A percentile compares a stretch with the other conserved stretches of the same genome.
phyloP scores from a whole-genome alignment of 2,888 invertebrate genomes.

The Mycalesis mineus region DNA sequence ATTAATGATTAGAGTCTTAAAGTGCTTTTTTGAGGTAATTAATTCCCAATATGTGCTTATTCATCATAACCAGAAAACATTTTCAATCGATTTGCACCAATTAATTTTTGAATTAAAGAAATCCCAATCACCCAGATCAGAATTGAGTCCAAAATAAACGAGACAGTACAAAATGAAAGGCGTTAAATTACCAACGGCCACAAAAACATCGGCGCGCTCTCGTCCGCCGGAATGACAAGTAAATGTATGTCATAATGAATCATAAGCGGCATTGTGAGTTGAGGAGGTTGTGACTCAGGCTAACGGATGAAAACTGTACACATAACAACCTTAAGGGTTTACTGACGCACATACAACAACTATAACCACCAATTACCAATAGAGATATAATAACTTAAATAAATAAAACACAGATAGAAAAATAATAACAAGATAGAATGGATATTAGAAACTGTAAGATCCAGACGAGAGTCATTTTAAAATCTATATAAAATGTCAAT shows the following conservation, averaged over 20 bases:
- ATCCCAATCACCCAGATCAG: background rate
- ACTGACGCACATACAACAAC: background rate
- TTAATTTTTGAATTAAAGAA: background rate
- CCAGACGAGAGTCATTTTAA: too few relatives aligned
- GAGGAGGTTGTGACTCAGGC: conserved; percentile 19
- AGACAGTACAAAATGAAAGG: conserved; percentile 8
- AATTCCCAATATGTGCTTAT: too few relatives aligned
- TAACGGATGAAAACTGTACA: conserved; percentile 22
- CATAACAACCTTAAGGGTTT: conserved; percentile 17
- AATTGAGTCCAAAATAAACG: conserved; percentile 4
- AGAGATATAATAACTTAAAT: background rate
- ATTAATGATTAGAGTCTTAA: too few relatives aligned
- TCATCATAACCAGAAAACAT: too few relatives aligned
- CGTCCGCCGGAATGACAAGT: conserved; percentile 12
- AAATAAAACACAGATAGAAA: too few relatives aligned
- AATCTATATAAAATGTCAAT: too few relatives aligned
- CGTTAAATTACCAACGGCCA: background rate
- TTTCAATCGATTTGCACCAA: too few relatives aligned
- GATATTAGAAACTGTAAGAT: too few relatives aligned
- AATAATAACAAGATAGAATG: too few relatives aligned
- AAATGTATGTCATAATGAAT: conserved; percentile 28
- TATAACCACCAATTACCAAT: too few relatives aligned
- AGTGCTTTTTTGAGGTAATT: too few relatives aligned
- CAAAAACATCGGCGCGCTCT: conserved; percentile 8
- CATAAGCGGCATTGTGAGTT: conserved; percentile 11